Conservation (phyloP, 1,140 invertebrate species). For the Papilio xuthus region DNA sequence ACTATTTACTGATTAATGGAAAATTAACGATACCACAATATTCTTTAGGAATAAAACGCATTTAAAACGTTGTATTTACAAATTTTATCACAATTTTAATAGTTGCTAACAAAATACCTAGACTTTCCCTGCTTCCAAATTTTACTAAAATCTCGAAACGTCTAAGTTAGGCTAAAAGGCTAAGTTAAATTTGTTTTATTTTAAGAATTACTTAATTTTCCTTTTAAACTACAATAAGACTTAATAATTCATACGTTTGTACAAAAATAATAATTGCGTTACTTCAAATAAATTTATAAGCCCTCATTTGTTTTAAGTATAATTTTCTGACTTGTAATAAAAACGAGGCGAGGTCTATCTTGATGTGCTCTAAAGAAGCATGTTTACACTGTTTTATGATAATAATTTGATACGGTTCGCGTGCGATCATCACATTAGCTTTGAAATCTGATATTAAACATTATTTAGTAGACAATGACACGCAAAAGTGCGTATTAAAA, state of each 20-base stretch:
- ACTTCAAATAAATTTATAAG: not conserved
- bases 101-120: not conserved
- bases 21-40: too few species aligned
- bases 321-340: not conserved
- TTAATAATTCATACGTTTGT: not conserved
- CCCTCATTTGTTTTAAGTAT: not conserved
- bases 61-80: too few species aligned
- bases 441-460: not conserved
- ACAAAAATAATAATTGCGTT: not conserved
- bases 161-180: not conserved
- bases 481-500: not conserved
- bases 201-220: not conserved
- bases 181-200: not conserved
- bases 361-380: not conserved
- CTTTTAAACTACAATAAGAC: not conserved
- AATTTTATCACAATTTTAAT: too few species aligned
- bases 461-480: constrained; percentile 8
- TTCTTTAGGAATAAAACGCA: not conserved
- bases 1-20: not conserved
- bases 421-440: not conserved
- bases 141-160: not conserved
- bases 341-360: not conserved
- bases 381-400: constrained; percentile 21
- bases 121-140: not conserved
- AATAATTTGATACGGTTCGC: constrained; percentile 2